Percentiles rank a stretch among this genome's conserved stretches.
These are phyloP conservation scores for Habroteleia sp. DNA, from an alignment of 2,888 invertebrate genomes.

Conservation along the genomic window DNA sequence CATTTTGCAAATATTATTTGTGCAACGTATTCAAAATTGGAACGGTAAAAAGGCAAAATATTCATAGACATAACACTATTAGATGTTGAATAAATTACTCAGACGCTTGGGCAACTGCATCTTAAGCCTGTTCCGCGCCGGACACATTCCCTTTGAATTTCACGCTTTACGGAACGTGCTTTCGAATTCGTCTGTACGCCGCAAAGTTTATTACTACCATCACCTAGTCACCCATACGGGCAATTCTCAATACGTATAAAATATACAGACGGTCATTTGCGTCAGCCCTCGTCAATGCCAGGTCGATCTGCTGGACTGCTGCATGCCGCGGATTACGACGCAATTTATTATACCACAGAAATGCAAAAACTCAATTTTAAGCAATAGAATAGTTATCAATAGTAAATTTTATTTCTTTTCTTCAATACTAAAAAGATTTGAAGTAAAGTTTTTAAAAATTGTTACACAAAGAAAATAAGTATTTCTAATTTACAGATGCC, in stretches of 20 bases:
- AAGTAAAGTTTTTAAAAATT: no score
- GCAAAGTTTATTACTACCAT: conserved; percentile 71
- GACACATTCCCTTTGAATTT: conserved; percentile 77
- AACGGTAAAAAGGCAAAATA: conserved; percentile 54
- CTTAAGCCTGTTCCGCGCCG: conserved; percentile 67
- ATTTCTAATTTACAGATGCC: no score
- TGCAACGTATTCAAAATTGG: conserved; percentile 16
- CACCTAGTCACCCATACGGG: conserved; percentile 47
- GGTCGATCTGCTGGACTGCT: conserved; percentile 27
- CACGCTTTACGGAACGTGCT: conserved; percentile 70
- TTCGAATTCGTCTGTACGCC: conserved; percentile 66
- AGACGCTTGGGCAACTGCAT: conserved; percentile 50
- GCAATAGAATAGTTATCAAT: no score
- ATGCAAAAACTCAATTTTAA: conserved; percentile 4
- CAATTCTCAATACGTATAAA: conserved; percentile 57
- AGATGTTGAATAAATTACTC: conserved; percentile 58
- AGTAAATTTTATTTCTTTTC: no score
- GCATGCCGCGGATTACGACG: neutral
- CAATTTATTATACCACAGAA: conserved; percentile 18
- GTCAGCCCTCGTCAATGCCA: conserved; percentile 48
- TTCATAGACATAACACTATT: conserved; percentile 57
- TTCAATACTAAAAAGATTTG: no score
- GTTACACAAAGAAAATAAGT: no score
- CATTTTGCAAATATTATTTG: conserved; percentile 39
- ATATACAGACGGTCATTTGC: conserved; percentile 58